Evolutionary conservation across 2,113 vertebrate genomes (phyloP), one percentile per base, ranked within the genome.

Genomic region (Gracilinanus agilis): DNA sequence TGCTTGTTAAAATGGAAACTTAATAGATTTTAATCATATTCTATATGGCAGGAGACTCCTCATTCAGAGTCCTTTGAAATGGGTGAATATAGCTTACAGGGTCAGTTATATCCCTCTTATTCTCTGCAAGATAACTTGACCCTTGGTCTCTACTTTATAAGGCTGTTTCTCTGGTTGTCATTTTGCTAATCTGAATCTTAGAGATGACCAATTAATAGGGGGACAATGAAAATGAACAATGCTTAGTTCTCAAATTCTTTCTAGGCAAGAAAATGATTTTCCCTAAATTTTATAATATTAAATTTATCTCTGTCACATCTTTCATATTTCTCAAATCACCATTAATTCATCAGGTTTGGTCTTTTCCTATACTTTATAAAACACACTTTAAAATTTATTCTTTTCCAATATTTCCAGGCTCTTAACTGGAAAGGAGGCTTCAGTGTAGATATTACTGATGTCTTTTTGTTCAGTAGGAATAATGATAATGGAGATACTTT

Each of bases 91-190:
- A 83, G 67, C n/a, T 83, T 21, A 83, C 21, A 40, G 19, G 67
- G 67, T 83, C 67, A 83, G 67, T 83, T 83, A 83, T 40, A 19
- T 83, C 67, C 34, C 34, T 83, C 67, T 83, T 83, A 40, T 83
- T 83, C 67, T 83, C 93, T 90, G 44, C 56, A 54, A 95, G 27
- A 27, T 91, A 92, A 93, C 54, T 49, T 16, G 10, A 53, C 27
- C 7, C n/a, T 93, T 95, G 8, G 23, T 54, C 49, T 91, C 54
- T 91, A 29, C 55, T 93, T 95, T 95, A 58, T 91, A 89, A 93
- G 55, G 93, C 89, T 96, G 75, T 3, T 88, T 55, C 40, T 92
- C 21, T 95, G 90, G 67, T 24, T 94, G 96, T 93, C 67, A 24
- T 90, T 91, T 61, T 24, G 67, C 56, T 88, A 24, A 44, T 88